Conservation (phyloP, 2,797 vertebrate genomes). For the Gymnopithys bicolor region DNA sequence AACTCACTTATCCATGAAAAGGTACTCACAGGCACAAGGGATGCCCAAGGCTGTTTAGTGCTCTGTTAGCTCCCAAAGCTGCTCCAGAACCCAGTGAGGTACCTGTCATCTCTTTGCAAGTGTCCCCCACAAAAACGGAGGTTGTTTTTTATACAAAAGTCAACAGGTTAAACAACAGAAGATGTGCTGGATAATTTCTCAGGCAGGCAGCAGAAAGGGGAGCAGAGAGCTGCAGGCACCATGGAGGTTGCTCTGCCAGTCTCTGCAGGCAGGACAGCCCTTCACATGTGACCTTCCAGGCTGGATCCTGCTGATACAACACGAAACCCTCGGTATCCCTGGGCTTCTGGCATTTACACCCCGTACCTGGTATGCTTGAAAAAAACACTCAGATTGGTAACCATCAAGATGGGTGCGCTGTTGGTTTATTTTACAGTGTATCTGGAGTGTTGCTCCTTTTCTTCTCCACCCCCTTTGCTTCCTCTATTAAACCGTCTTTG, state of each 20-base stretch:
- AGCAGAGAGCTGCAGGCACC: not conserved
- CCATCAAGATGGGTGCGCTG: not conserved
- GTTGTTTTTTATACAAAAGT: not conserved
- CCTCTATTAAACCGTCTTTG: not conserved
- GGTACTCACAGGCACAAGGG: accelerated
- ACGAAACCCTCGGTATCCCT: not conserved
- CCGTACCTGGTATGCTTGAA: not conserved
- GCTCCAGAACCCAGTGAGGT: not conserved
- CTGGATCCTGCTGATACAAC: accelerated
- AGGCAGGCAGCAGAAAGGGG: not conserved
- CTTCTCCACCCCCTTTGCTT: not conserved
- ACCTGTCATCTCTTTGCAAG: not conserved
- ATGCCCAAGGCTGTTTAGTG: not conserved
- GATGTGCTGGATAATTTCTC: not conserved
- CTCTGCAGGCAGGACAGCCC: not conserved
- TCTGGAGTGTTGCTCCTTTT: not conserved
- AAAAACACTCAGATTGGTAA: not conserved
- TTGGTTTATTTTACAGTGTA: not conserved
- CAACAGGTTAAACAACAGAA: not conserved
- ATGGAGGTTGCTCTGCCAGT: not conserved
- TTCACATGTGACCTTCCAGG: not conserved
- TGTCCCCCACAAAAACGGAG: not conserved
- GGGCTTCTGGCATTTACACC: not conserved
- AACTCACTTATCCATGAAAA: not conserved
- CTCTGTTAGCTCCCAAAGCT: not conserved